phyloP scores from a whole-genome alignment of 2,797 vertebrate genomes.

The Yasuhikotakia modesta region DNA sequence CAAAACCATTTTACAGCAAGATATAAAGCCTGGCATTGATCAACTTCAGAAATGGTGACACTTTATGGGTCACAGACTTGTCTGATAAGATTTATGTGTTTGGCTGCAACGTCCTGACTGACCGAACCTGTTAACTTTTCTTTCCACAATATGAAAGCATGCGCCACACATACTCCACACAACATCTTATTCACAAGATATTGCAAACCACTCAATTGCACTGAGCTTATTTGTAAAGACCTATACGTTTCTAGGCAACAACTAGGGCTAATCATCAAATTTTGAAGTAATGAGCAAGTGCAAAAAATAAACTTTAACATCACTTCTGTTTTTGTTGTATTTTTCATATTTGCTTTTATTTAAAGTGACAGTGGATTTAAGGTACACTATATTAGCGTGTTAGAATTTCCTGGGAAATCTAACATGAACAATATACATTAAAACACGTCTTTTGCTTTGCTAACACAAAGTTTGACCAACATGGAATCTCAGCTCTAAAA shows the following conservation, averaged over 20 bases:
- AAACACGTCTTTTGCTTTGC: too few relatives aligned
- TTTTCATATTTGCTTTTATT: too few relatives aligned
- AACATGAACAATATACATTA: too few relatives aligned
- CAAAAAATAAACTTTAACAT: not conserved
- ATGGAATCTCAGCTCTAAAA: too few relatives aligned
- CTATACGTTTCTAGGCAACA: slow-evolving; percentile 5
- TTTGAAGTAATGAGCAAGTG: not conserved
- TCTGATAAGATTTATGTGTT: slow-evolving; percentile 60
- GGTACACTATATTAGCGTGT: not conserved
- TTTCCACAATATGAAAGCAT: slow-evolving; percentile 20
- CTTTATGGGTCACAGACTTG: slow-evolving; percentile 54
- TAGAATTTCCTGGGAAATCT: too few relatives aligned
- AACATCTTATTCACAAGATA: slow-evolving; percentile 30
- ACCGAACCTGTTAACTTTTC: slow-evolving; percentile 34
- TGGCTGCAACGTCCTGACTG: slow-evolving; percentile 37
- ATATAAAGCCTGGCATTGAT: slow-evolving; percentile 52
- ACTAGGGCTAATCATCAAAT: not conserved
- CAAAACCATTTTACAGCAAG: slow-evolving; percentile 34
- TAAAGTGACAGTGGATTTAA: not conserved
- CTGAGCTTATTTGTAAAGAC: not conserved
- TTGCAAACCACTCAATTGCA: not conserved
- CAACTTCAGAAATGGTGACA: slow-evolving; percentile 44
- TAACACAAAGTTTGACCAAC: too few relatives aligned
- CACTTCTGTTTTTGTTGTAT: not conserved
- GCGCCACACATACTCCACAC: not conserved